phyloP scores from a whole-genome alignment of 2,888 invertebrate species.

The Cactoblastis cactorum region DNA sequence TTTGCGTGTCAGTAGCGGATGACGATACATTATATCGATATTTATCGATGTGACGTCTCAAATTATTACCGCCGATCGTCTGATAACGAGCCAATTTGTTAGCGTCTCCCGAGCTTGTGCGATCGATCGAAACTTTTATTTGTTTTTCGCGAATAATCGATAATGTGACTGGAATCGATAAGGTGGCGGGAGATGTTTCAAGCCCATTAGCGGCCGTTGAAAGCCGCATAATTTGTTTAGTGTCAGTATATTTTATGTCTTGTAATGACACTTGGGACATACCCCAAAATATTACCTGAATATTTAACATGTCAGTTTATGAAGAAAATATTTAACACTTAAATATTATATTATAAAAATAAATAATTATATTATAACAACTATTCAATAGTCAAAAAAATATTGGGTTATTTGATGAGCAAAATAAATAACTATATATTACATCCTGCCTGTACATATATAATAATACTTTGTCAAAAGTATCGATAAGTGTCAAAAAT shows the following conservation, averaged over 20 bases:
- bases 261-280: background rate
- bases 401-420: no score
- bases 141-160: constrained; percentile 38
- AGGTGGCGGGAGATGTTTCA: constrained; percentile 20
- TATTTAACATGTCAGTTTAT: background rate
- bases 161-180: constrained; percentile 31
- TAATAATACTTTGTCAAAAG: background rate
- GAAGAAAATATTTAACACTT: no score
- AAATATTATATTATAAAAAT: no score
- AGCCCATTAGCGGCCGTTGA: constrained; percentile 16
- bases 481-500: background rate
- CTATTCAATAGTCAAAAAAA: no score
- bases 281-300: background rate
- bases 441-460: background rate
- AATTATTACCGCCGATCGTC: constrained; percentile 63
- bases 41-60: constrained; percentile 59
- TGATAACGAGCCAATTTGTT: constrained; percentile 73
- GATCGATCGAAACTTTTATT: constrained; percentile 39
- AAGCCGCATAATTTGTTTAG: constrained; percentile 14
- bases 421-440: background rate
- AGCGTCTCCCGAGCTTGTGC: constrained; percentile 38
- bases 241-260: constrained; percentile 11
- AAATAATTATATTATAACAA: no score
- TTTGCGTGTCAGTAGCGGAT: constrained; percentile 47
- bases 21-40: constrained; percentile 60